phyloP scores from a whole-genome alignment of 2,888 invertebrate species.

The Pheosia gnoma region DNA sequence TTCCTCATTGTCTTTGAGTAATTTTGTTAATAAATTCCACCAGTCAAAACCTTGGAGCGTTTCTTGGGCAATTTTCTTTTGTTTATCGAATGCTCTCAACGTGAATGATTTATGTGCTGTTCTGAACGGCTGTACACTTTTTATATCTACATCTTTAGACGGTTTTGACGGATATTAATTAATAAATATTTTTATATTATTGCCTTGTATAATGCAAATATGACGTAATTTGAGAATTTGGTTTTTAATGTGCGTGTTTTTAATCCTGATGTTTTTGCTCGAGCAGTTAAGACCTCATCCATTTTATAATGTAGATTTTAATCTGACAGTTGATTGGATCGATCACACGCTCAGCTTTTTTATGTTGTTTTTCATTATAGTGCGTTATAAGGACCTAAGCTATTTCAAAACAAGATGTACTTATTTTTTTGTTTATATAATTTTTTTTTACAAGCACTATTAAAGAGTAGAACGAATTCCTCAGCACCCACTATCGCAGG shows the following conservation, averaged over 20 bases:
- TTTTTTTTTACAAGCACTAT: no score
- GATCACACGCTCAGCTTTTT: conserved; percentile 19
- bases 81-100: conserved; percentile 63
- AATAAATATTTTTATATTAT: conserved; percentile 46
- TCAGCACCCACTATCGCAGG: no score
- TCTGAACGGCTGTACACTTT: conserved; percentile 41
- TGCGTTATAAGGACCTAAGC: not conserved
- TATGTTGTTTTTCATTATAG: conserved; percentile 12
- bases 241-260: conserved; percentile 21
- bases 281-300: conserved; percentile 14
- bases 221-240: conserved; percentile 22
- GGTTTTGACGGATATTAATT: conserved; percentile 50
- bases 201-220: conserved; percentile 33
- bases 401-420: not conserved
- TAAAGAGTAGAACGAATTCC: no score
- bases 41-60: conserved; percentile 68
- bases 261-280: conserved; percentile 20
- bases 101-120: conserved; percentile 59
- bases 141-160: conserved; percentile 45
- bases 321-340: conserved; percentile 40
- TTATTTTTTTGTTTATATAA: not conserved
- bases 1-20: conserved; percentile 78
- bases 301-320: conserved; percentile 36
- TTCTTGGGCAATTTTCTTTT: conserved; percentile 61
- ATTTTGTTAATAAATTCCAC: conserved; percentile 77